Percentiles rank a stretch among this genome's conserved stretches.
phyloP scores from a whole-genome alignment of 2,797 vertebrate genomes.

The Novumbra hubbsi region DNA sequence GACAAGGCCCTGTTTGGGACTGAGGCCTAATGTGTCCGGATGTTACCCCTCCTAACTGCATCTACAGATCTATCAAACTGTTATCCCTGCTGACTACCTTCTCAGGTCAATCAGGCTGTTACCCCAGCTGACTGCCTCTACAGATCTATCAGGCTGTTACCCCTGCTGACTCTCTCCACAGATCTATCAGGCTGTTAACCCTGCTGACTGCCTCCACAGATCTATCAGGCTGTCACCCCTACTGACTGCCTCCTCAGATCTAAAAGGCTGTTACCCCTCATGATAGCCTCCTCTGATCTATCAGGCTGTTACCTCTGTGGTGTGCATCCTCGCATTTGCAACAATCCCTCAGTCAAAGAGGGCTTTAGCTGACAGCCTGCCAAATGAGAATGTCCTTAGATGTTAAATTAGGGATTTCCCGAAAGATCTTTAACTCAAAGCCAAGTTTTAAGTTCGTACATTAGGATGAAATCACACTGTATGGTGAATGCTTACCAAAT shows the following conservation, averaged over 20 bases:
- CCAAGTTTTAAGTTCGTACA: neutral
- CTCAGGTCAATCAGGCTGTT: conserved; percentile 5
- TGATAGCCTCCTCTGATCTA: no score
- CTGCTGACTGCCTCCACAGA: conserved; percentile 31
- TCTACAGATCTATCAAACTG: conserved; percentile 23
- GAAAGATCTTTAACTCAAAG: conserved; percentile 30
- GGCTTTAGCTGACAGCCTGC: conserved; percentile 33
- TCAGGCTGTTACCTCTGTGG: conserved; percentile 16
- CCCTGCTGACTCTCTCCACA: conserved; percentile 29
- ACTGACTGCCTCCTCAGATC: conserved; percentile 33
- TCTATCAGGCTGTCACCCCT: conserved; percentile 18
- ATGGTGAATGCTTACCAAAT: neutral
- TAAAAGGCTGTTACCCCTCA: conserved; percentile 11
- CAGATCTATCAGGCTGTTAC: conserved; percentile 38
- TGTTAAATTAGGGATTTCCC: conserved; percentile 49
- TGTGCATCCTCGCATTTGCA: conserved; percentile 38
- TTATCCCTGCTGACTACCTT: no score
- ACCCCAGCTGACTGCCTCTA: conserved; percentile 31
- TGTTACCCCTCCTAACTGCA: conserved; percentile 25
- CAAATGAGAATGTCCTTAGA: conserved; percentile 44
- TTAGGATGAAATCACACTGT: neutral
- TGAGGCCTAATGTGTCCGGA: neutral
- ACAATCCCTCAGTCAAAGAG: conserved; percentile 40
- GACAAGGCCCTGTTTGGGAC: no score
- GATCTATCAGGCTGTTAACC: conserved; percentile 20